These are phyloP conservation scores for Drosophila ficusphila DNA, from an alignment of 1,140 invertebrate species.

Conservation along the genomic window DNA sequence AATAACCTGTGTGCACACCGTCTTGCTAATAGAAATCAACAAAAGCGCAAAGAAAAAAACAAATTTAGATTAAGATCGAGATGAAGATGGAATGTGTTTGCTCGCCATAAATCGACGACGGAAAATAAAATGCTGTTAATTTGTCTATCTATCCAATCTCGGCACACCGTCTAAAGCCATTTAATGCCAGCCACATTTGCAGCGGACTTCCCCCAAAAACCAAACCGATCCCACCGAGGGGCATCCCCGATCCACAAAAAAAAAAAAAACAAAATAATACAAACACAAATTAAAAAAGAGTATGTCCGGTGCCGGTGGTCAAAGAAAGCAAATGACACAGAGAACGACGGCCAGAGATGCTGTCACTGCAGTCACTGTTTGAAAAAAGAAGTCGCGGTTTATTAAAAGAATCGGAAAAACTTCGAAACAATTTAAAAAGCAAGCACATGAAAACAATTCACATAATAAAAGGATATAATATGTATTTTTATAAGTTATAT, in stretches of 20 bases:
- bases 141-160: slow-evolving; percentile 67
- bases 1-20: slow-evolving; percentile 43
- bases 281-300: slow-evolving; percentile 16
- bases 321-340: slow-evolving; percentile 46
- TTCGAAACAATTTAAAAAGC: no score
- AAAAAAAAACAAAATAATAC: slow-evolving; percentile 18
- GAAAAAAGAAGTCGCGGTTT: slow-evolving; percentile 21
- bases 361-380: slow-evolving; percentile 1
- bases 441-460: no score
- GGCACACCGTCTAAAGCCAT: slow-evolving; percentile 66
- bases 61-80: slow-evolving; percentile 32
- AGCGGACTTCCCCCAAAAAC: slow-evolving; percentile 57
- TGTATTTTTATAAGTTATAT: no score
- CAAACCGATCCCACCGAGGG: slow-evolving; percentile 45
- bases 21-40: neutral
- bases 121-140: slow-evolving; percentile 64
- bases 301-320: slow-evolving; percentile 28
- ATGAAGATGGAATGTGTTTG: slow-evolving; percentile 37
- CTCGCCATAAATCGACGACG: slow-evolving; percentile 45
- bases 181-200: slow-evolving; percentile 52
- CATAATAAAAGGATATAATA: neutral
- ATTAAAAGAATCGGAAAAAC: neutral
- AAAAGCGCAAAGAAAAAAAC: neutral
- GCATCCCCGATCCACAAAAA: slow-evolving; percentile 43
- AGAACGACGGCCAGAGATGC: slow-evolving; percentile 22